Base-by-base conservation (phyloP, 2,888 invertebrate genomes). In the Erebia palarica region DNA sequence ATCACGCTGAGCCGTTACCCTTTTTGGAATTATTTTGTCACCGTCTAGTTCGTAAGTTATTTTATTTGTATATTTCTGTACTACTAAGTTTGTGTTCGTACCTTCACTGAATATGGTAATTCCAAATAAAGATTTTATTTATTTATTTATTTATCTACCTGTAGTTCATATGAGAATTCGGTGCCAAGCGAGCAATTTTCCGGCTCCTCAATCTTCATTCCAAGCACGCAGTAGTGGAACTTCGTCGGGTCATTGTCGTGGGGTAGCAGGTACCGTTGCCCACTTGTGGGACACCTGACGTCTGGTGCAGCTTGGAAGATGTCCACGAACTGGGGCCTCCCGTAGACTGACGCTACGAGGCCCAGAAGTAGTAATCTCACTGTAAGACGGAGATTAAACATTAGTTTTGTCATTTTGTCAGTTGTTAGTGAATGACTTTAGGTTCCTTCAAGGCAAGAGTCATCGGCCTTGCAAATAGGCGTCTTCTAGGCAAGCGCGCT, bases 151-250 rank as follows among this genome's bases (percentile, higher is more conserved):
- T n/a, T n/a, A n/a, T 73, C 69, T 64, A 90, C 89, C 83, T 89
- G 88, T 0, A 78, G 11, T 0, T 61, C 70, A 14, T 72, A 78
- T 0, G 85, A 84, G 73, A 90, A 90, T 2, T 84, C 78, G 0
- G 88, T 88, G 0, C 86, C 86, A 0, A 79, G 80, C 0, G 85
- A 77, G 44, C 89, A 90, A 9, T 60, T 44, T 0, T 79, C 80
- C 0, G 86, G 76, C 0, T 71, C 60, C 0, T 77, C 78, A 59
- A 76, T 81, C 49, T 81, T 86, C 73, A 76, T 0, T 0, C 89
- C 90, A 72, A 81, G 82, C 55, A 86, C 84, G 70, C 90, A 91
- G 75, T 86, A 86, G 79, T 89, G 89, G 76, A 87, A 90, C 74
- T 82, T 82, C 0, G 83, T 83, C 76, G 89, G 89, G 75, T 87